phyloP scores from a whole-genome alignment of 1,140 invertebrate species.

The Lasioglossum baleicum region DNA sequence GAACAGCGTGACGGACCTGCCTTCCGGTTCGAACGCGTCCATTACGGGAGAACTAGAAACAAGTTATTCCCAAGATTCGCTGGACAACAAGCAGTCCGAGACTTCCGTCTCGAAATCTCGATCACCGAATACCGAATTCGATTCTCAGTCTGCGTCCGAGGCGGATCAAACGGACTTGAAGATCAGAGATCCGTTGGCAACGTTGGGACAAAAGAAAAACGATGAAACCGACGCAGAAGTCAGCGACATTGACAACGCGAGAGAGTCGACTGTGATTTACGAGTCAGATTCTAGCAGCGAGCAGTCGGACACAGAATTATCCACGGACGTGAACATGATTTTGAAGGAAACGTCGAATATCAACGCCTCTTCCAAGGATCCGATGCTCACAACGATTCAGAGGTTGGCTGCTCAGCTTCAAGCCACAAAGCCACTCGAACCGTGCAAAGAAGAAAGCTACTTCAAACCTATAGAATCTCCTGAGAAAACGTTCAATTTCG shows the following conservation, averaged over 20 bases:
- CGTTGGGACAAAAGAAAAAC: slow-evolving; percentile 35
- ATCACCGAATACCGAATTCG: slow-evolving; percentile 2
- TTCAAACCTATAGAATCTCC: slow-evolving; percentile 1
- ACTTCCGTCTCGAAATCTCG: background rate
- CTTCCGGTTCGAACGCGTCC: background rate
- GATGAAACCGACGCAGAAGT: slow-evolving; percentile 42
- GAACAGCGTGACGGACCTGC: background rate
- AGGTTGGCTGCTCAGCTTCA: slow-evolving; percentile 74
- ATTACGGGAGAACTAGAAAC: background rate
- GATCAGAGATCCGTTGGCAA: slow-evolving; percentile 63
- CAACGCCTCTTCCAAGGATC: slow-evolving; percentile 64
- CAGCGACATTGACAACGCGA: slow-evolving; percentile 45
- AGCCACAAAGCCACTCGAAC: slow-evolving; percentile 64
- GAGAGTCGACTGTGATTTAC: slow-evolving; percentile 45
- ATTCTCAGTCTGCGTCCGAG: slow-evolving; percentile 10
- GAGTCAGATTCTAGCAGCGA: slow-evolving; percentile 73
- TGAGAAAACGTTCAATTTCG: background rate
- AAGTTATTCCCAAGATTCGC: background rate
- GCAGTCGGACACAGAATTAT: slow-evolving; percentile 67
- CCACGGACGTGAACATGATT: slow-evolving; percentile 72
- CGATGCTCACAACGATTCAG: slow-evolving; percentile 76
- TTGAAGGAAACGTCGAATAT: slow-evolving; percentile 70
- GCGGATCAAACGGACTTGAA: slow-evolving; percentile 46
- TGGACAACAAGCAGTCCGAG: background rate
- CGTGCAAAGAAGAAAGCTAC: slow-evolving; percentile 10